Evolutionary conservation across 2,113 vertebrate genomes (phyloP).

Genomic region (Gopherus flavomarginatus): DNA sequence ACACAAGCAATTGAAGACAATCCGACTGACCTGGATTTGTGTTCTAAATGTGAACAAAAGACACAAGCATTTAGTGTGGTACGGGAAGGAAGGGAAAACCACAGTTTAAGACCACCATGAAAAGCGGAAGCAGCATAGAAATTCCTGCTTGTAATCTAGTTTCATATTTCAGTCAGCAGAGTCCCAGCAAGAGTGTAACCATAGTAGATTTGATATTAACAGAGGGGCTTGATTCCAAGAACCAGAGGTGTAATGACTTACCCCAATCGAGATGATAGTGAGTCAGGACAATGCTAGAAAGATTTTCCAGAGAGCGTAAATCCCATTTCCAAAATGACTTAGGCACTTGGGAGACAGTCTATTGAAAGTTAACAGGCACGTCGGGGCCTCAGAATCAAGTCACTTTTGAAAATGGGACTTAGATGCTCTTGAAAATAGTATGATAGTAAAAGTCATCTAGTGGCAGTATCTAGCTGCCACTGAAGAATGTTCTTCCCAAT

Average conservation of each 20-base stretch:
- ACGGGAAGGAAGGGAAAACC: neutral
- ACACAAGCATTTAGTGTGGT: no score
- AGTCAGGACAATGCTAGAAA: neutral
- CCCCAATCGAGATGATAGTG: neutral
- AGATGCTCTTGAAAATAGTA: neutral
- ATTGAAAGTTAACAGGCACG: neutral
- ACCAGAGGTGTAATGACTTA: neutral
- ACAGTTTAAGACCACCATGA: neutral
- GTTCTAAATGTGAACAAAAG: neutral
- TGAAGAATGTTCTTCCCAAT: neutral
- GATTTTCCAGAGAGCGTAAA: neutral
- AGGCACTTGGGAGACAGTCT: no score
- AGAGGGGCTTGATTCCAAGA: neutral
- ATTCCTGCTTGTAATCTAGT: neutral
- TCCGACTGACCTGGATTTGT: neutral
- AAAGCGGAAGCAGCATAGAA: neutral
- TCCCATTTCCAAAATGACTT: neutral
- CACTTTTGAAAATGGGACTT: accelerated
- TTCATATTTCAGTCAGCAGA: neutral
- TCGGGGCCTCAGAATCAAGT: neutral
- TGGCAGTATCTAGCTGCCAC: neutral
- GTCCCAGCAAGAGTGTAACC: neutral
- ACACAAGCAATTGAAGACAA: neutral
- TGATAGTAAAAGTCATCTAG: neutral
- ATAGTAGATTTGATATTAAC: neutral